phyloP scores from a whole-genome alignment of 2,888 invertebrate species.

The Macaria notata region DNA sequence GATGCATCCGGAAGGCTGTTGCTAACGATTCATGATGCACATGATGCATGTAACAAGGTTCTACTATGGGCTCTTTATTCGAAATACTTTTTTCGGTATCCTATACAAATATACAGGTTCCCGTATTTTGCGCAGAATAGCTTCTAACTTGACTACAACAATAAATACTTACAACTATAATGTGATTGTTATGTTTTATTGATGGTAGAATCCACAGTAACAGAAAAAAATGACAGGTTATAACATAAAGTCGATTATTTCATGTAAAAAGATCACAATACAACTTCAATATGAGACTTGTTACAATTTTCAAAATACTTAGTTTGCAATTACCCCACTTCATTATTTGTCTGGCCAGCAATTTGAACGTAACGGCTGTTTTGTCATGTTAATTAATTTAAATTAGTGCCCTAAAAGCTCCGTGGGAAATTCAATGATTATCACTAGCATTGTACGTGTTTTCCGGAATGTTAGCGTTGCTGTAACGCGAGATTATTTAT shows the following conservation, averaged over 20 bases:
- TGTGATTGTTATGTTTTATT: too few species aligned
- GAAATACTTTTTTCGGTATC: neutral
- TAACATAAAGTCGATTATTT: too few species aligned
- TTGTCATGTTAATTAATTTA: constrained; percentile 54
- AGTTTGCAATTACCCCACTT: constrained; percentile 13
- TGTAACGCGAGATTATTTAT: constrained; percentile 17
- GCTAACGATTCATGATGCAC: constrained; percentile 7
- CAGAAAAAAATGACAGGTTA: neutral
- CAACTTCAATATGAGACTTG: too few species aligned
- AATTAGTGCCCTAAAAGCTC: constrained; percentile 42
- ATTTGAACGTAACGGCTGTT: constrained; percentile 29
- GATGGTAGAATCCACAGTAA: neutral
- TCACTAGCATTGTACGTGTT: constrained; percentile 36
- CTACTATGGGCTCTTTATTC: constrained; percentile 12
- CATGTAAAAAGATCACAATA: too few species aligned
- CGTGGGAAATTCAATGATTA: constrained; percentile 45
- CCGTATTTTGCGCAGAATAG: too few species aligned
- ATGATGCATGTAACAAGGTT: constrained; percentile 17
- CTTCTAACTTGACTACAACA: too few species aligned
- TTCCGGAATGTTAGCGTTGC: constrained; percentile 27
- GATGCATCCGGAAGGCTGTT: constrained; percentile 23
- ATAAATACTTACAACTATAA: too few species aligned
- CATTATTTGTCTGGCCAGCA: constrained; percentile 9
- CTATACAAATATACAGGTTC: too few species aligned
- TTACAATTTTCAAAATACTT: too few species aligned